These are phyloP conservation scores for Idaea straminata DNA, from an alignment of 2,888 invertebrate genomes.

Conservation along the genomic window DNA sequence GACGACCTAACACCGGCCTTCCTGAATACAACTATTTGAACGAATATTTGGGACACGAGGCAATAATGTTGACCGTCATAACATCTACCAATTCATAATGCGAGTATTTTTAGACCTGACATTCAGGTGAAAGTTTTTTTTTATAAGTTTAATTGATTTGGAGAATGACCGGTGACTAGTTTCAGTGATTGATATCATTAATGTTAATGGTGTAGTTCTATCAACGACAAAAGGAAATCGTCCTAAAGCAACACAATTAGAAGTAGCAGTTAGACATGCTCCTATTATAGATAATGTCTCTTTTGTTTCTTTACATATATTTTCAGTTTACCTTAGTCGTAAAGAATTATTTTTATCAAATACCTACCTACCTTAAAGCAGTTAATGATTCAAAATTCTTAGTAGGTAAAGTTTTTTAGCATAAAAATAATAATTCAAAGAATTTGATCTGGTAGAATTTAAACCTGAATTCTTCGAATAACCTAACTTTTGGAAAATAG, in stretches of 20 bases:
- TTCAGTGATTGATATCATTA: background rate
- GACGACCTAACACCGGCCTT: slow-evolving; percentile 41
- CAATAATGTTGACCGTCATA: slow-evolving; percentile 44
- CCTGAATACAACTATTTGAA: slow-evolving; percentile 46
- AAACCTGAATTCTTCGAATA: background rate
- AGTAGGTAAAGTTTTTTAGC: too few species aligned
- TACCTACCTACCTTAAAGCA: too few species aligned
- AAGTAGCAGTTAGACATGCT: background rate
- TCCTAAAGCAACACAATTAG: background rate
- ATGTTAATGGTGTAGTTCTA: background rate
- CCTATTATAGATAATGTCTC: too few species aligned
- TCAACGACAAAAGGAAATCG: background rate
- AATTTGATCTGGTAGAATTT: background rate
- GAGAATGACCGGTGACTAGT: slow-evolving; percentile 4
- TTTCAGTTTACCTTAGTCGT: too few species aligned
- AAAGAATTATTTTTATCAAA: too few species aligned
- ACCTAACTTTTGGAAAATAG: too few species aligned
- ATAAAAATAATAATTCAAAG: background rate
- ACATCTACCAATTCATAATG: slow-evolving; percentile 27
- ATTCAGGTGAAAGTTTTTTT: slow-evolving; percentile 6
- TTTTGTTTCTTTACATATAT: too few species aligned
- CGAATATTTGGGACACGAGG: slow-evolving; percentile 45
- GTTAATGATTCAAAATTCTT: too few species aligned
- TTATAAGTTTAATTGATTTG: slow-evolving; percentile 2
- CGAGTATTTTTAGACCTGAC: slow-evolving; percentile 20